phyloP scores from a whole-genome alignment of 2,888 invertebrate species.

The Agonopterix arenella region DNA sequence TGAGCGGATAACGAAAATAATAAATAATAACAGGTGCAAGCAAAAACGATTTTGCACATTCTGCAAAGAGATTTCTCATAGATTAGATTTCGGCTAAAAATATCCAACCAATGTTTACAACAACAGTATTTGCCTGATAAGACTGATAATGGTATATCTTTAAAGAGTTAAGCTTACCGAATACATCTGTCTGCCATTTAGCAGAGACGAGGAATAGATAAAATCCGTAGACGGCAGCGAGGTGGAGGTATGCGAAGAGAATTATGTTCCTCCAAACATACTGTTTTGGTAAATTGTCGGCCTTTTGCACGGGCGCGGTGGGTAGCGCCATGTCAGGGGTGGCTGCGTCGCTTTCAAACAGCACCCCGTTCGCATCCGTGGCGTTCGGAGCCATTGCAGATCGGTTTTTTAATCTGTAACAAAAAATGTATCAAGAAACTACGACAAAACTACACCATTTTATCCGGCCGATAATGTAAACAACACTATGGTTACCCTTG shows the following conservation, averaged over 20 bases:
- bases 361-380: slow-evolving; percentile 59
- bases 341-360: slow-evolving; percentile 65
- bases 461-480: no score
- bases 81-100: neutral
- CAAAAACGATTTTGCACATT: no score
- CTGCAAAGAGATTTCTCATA: no score
- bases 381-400: slow-evolving; percentile 63
- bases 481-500: no score
- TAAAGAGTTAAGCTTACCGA: slow-evolving; percentile 78
- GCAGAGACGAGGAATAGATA: slow-evolving; percentile 85
- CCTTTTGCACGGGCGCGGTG: slow-evolving; percentile 54
- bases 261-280: slow-evolving; percentile 91
- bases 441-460: no score
- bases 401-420: slow-evolving; percentile 21
- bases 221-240: slow-evolving; percentile 85
- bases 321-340: slow-evolving; percentile 63
- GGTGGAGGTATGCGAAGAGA: slow-evolving; percentile 85
- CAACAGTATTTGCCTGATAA: slow-evolving; percentile 2
- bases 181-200: slow-evolving; percentile 81
- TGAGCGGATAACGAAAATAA: no score
- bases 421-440: neutral
- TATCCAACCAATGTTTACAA: neutral
- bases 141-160: neutral
- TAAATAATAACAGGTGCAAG: no score
- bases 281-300: slow-evolving; percentile 74